A percentile compares a stretch with the other conserved stretches of the same genome.
Evolutionary conservation across 53 echinoderm and acorn worm genomes (phyloP).

Genomic region (Henricia sp.): DNA sequence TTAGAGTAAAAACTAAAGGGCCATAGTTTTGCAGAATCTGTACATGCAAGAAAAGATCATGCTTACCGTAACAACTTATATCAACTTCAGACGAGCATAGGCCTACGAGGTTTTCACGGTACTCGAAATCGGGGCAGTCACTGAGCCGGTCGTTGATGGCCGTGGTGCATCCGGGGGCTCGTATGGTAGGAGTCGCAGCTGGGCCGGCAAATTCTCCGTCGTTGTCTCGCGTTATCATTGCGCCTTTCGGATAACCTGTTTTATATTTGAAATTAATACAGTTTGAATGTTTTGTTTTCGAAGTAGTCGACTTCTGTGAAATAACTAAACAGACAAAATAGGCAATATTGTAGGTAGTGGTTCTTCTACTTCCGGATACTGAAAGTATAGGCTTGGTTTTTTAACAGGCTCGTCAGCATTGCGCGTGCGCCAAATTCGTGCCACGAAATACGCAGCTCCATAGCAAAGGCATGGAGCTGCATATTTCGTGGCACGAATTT

Average conservation of each 20-base stretch:
- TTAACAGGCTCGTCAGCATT: not conserved
- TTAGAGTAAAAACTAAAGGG: too few species aligned
- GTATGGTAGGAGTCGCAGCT: not conserved
- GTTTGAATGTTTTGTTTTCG: not conserved
- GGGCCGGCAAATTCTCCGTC: conserved; percentile 1
- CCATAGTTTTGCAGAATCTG: too few species aligned
- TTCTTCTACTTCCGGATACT: too few species aligned
- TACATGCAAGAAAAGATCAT: not conserved
- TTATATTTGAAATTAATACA: not conserved
- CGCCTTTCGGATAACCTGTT: conserved; percentile 29
- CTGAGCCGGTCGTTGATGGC: not conserved
- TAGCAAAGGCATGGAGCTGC: too few species aligned
- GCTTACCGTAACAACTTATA: conserved; percentile 33
- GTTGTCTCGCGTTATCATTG: conserved; percentile 27
- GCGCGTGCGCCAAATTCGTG: too few species aligned
- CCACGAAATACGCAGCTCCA: too few species aligned
- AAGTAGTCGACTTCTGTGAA: not conserved
- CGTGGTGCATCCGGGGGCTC: not conserved
- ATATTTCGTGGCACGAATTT: too few species aligned
- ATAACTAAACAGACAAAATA: not conserved
- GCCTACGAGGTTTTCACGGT: not conserved
- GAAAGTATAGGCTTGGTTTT: too few species aligned
- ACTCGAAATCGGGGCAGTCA: conserved; percentile 11
- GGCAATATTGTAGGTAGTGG: not conserved
- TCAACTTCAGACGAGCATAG: not conserved